Evolutionary conservation across 2,888 invertebrate genomes (phyloP).

Genomic region (Ypsolopha scabrella): DNA sequence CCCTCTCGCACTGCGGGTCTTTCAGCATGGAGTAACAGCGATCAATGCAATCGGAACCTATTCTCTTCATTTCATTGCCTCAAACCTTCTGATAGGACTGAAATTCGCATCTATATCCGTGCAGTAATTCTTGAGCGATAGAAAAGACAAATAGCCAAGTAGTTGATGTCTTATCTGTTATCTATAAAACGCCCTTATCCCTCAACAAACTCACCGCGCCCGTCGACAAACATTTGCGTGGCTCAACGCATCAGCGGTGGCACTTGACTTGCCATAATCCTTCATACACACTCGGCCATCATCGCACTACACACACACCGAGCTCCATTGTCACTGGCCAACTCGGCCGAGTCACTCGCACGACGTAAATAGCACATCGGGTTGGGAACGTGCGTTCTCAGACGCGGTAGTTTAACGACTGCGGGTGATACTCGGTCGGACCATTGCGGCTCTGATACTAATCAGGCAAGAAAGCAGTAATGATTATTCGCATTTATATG

Average conservation of each 20-base stretch:
- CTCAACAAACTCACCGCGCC: conserved; percentile 44
- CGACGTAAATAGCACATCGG: conserved; percentile 30
- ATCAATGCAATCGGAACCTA: too few relatives aligned
- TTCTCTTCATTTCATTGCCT: too few relatives aligned
- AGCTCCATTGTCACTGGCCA: conserved; percentile 29
- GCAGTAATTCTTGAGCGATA: too few relatives aligned
- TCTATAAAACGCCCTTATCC: neutral
- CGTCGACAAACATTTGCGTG: conserved; percentile 59
- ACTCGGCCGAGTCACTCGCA: conserved; percentile 25
- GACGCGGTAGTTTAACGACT: neutral
- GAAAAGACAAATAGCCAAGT: too few relatives aligned
- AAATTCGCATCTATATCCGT: too few relatives aligned
- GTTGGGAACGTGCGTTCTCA: neutral
- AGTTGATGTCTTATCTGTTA: neutral
- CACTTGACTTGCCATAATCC: conserved; percentile 34
- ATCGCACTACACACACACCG: conserved; percentile 43
- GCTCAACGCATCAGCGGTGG: conserved; percentile 31
- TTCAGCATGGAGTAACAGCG: too few relatives aligned
- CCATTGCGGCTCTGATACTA: conserved; percentile 25
- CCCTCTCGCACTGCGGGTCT: too few relatives aligned
- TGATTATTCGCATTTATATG: neutral
- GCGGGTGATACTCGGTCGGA: conserved; percentile 1
- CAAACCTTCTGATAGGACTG: too few relatives aligned
- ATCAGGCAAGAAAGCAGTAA: conserved; percentile 24
- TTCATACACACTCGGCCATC: conserved; percentile 40